phyloP scores from a whole-genome alignment of 1,140 invertebrate species.

The Cydia amplana region DNA sequence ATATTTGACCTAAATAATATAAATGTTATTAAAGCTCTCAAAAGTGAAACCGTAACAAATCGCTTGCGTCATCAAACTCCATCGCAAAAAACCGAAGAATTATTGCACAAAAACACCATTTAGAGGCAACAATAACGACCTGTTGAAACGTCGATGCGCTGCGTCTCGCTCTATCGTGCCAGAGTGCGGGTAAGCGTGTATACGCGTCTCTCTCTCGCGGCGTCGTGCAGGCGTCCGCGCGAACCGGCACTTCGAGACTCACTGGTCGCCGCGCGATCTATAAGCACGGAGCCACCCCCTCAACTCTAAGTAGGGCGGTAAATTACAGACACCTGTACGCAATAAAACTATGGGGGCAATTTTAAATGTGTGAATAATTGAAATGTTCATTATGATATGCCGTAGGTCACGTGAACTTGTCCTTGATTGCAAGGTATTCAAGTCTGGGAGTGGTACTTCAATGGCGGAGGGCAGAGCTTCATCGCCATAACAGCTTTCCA shows the following conservation, averaged over 20 bases:
- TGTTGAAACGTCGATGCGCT: slow-evolving; percentile 65
- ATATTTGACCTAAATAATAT: neutral
- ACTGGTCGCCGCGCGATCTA: slow-evolving; percentile 70
- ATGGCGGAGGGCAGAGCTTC: neutral
- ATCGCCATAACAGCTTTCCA: neutral
- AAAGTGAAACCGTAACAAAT: neutral
- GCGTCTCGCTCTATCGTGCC: slow-evolving; percentile 54
- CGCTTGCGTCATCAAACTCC: slow-evolving; percentile 11
- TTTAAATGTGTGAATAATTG: slow-evolving; percentile 31
- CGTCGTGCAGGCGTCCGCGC: slow-evolving; percentile 58
- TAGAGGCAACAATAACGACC: slow-evolving; percentile 74
- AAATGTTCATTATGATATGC: neutral
- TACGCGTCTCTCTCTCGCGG: slow-evolving; percentile 51
- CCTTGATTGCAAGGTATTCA: neutral
- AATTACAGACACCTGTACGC: slow-evolving; percentile 63
- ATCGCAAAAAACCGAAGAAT: slow-evolving; percentile 60
- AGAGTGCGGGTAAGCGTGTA: slow-evolving; percentile 43
- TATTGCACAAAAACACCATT: slow-evolving; percentile 73
- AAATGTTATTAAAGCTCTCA: neutral
- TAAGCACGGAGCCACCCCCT: slow-evolving; percentile 64
- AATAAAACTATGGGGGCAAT: slow-evolving; percentile 32
- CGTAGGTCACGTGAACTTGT: neutral
- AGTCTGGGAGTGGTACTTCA: neutral
- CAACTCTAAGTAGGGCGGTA: slow-evolving; percentile 65
- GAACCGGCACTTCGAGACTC: slow-evolving; percentile 61